Evolutionary conservation across 1,140 invertebrate species (phyloP), one percentile per base, ranked within the genome.

Genomic region (Drosophila kikkawai): DNA sequence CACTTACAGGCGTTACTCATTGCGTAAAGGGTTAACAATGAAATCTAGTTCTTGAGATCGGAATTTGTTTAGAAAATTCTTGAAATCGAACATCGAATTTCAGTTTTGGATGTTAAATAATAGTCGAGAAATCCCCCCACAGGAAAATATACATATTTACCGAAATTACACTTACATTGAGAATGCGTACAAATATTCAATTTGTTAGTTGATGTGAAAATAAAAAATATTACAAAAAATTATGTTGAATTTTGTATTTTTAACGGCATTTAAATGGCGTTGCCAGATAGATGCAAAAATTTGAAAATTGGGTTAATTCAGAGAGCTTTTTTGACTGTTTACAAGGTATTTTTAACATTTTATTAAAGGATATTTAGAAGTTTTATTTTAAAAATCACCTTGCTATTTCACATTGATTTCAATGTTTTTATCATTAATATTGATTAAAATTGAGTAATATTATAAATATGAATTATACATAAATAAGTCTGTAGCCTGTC

Each of bases 191-290:
- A 69, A 69, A 69, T 75, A 66, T 82, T 68, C 41, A 82, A 82
- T 75, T 68, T 69, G 80, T 83, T 83, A 65, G 47, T 82, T 75
- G 70, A 83, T 83, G 80, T 83, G 59, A 71, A 83, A 83, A 39
- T 84, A 70, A 84, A 73, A 80, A 42, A 48, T 22, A 39, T 55
- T 55, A 37, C 7, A 37, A 29, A 34, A 51, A 19, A 7, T 26
- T 29, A 22, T 44, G 41, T 59, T 36, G 37, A 50, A 66, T 19
- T 65, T 6, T 19, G 17, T 13, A 53, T 29, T 59, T 45, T 7
- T 9, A 22, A 26, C 8, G 1, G 1, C 0, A n/a, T 32, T 53
- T 6, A 0, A n/a, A 34, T 42, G n/a, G 17, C 3, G 61, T 64
- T 64, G 36, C 61, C 51, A 59, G 61, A 45, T 50, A n/a, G 45